Conservation (phyloP, 2,113 vertebrate species). For the Cisticola juncidis region DNA sequence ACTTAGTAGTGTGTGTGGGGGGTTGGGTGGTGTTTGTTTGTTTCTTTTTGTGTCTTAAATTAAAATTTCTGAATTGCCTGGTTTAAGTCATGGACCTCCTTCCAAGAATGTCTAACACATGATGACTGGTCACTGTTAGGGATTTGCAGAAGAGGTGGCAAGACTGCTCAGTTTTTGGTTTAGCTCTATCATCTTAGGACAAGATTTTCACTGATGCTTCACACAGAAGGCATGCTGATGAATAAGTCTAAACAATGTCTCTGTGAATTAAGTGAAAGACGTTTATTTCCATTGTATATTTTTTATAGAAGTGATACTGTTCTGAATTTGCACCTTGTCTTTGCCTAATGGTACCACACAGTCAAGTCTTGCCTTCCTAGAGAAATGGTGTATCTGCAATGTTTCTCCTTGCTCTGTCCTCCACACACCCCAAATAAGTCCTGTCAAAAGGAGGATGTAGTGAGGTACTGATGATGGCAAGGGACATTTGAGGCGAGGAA, state of each 20-base stretch:
- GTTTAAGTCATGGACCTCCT: not conserved
- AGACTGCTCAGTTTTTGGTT: not conserved
- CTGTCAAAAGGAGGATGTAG: not conserved
- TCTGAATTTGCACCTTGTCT: not conserved
- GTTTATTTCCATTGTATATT: not conserved
- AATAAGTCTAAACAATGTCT: not conserved
- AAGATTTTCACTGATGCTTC: not conserved
- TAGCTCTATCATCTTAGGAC: not conserved
- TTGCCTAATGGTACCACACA: accelerated
- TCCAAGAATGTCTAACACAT: not conserved
- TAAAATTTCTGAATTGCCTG: not conserved
- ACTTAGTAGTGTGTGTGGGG: not conserved
- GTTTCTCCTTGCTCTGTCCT: not conserved
- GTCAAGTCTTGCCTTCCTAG: not conserved
- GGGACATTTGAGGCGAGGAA: not conserved
- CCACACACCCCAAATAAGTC: not conserved
- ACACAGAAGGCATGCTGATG: not conserved
- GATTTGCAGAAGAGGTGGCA: not conserved
- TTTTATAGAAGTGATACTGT: not conserved
- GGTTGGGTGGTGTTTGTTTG: not conserved
- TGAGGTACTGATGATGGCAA: not conserved
- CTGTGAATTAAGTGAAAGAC: not conserved
- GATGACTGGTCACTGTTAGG: not conserved
- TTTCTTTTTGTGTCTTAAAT: not conserved
- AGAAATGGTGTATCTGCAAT: not conserved